These are phyloP conservation scores for Molorchus minor DNA, from an alignment of 2,888 invertebrate genomes.

Conservation along the genomic window DNA sequence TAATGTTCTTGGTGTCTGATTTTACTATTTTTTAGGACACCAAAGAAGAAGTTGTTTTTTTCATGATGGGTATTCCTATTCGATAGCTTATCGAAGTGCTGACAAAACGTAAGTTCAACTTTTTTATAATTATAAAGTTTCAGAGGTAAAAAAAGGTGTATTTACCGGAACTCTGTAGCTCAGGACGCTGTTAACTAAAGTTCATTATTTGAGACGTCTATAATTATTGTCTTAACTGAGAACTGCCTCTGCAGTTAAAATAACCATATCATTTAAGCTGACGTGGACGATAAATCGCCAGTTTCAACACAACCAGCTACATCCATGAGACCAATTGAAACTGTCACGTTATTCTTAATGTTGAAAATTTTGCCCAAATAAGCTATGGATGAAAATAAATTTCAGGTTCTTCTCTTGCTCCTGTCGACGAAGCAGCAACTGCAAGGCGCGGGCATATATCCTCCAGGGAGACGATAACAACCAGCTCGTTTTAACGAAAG, in stretches of 20 bases:
- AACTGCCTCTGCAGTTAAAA: no score
- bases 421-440: slow-evolving; percentile 38
- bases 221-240: no score
- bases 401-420: slow-evolving; percentile 38
- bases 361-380: no score
- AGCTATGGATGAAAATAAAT: no score
- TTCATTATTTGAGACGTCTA: no score
- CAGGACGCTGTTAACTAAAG: no score
- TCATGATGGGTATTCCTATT: slow-evolving; percentile 37
- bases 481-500: slow-evolving; percentile 43
- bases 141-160: no score
- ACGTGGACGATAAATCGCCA: no score
- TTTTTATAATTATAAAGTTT: background rate
- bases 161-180: background rate
- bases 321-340: no score
- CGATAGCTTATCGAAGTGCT: slow-evolving; percentile 23
- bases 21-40: slow-evolving; percentile 31
- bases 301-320: no score
- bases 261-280: no score
- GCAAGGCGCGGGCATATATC: slow-evolving; percentile 49
- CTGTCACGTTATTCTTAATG: no score
- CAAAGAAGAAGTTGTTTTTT: slow-evolving; percentile 31
- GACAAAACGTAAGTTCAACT: slow-evolving; percentile 37
- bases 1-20: background rate
- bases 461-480: slow-evolving; percentile 41